Base-by-base conservation (phyloP, 1,140 invertebrate species). In the Galendromus occidentalis region DNA sequence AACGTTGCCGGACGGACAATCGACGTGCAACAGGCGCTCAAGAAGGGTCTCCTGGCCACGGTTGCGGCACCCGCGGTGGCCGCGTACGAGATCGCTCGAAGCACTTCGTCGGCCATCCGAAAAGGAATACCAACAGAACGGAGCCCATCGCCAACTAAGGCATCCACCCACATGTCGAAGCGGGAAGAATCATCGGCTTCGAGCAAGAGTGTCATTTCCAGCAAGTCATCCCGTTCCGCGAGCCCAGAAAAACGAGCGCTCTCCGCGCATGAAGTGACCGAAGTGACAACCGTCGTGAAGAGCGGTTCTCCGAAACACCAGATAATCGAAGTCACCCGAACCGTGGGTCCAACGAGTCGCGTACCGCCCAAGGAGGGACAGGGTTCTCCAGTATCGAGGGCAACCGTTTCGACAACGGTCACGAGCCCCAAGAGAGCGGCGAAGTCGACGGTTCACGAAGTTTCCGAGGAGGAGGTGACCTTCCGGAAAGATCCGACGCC, bases 31-130 rank as follows among this genome's bases (percentile, higher is more conserved):
- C 25, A 59, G 4, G 51, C 51, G 22, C 51, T 59, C 4, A 17
- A 59, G 33, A 25, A 25, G 2, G 51, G 51, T 2, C 51, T 59
- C 2, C 14, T 59, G 14, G 51, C 51, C 33, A 59, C 51, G 14
- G 22, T 59, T 2, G 51, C 51, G 5, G 51, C 51, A 14, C 51
- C 51, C 20, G 51, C 51, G 0, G 22, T 59, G 25, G 51, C 51
- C 33, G 51, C 51, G 22, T 59, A 59, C 22, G 25, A 59, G 22
- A 59, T 59, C 25, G 51, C 51, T 59, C 51, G 25, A 59, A 59
- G 51, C 51, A 59, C 51, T 25, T 59, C 51, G 33, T 20, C 51
- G 17, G 51, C 33, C 14, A 59, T 59, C 22, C 25, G 33, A 25
- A 59, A 59, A 25, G 51, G 25, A 14, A 25, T 22, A 59, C 7